Conservation (phyloP, 2,888 invertebrate species). For the Salticus scenicus region DNA sequence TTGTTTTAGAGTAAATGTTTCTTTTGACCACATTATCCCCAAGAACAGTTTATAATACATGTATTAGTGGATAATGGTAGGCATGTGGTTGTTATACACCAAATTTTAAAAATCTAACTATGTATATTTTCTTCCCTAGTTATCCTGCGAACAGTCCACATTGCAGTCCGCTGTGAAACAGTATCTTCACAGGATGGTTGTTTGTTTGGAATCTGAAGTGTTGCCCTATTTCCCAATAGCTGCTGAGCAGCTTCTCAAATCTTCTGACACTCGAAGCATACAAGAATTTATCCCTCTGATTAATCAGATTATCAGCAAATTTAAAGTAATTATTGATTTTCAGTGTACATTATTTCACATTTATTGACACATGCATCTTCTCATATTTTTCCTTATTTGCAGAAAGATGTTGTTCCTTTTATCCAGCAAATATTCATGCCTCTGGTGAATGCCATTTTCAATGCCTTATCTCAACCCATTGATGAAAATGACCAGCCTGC, state of each 20-base stretch:
- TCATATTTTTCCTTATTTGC: slow-evolving; percentile 72
- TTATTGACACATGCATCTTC: too few species aligned
- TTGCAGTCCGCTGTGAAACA: slow-evolving; percentile 78
- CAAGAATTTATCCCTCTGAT: slow-evolving; percentile 79
- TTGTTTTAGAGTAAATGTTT: too few species aligned
- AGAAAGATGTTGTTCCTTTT: slow-evolving; percentile 78
- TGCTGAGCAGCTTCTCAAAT: slow-evolving; percentile 77
- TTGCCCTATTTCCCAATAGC: slow-evolving; percentile 78
- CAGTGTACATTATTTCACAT: too few species aligned
- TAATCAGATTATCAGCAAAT: slow-evolving; percentile 80
- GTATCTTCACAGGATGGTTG: slow-evolving; percentile 79
- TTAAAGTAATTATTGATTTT: slow-evolving; percentile 76
- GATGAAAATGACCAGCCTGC: slow-evolving; percentile 78
- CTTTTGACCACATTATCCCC: too few species aligned
- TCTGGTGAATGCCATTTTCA: slow-evolving; percentile 77
- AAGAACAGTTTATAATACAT: too few species aligned
- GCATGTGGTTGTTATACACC: too few species aligned
- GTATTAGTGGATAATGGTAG: too few species aligned
- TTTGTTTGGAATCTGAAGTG: slow-evolving; percentile 79
- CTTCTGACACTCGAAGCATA: slow-evolving; percentile 74
- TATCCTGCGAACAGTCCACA: slow-evolving; percentile 71
- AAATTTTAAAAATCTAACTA: too few species aligned
- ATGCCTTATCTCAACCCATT: slow-evolving; percentile 76
- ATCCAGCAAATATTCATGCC: slow-evolving; percentile 78
- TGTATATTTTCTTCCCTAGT: slow-evolving; percentile 36